These are phyloP conservation scores for Cossypha polioptera DNA, from an alignment of 2,797 vertebrate genomes.

Conservation along the genomic window DNA sequence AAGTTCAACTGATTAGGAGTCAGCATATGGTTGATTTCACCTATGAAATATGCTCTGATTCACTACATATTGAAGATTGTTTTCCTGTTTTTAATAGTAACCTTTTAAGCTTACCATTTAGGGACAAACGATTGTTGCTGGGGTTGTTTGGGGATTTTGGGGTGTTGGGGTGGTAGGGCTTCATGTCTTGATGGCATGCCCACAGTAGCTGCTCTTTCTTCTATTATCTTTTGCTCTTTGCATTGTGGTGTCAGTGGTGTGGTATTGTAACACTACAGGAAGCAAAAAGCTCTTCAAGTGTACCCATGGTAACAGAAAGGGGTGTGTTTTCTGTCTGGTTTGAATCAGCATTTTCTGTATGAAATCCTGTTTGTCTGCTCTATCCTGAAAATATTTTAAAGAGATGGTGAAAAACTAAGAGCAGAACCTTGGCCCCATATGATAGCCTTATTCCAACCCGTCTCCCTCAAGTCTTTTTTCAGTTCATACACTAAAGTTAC, in stretches of 20 bases:
- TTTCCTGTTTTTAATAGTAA: neutral
- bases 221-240: neutral
- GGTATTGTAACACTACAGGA: neutral
- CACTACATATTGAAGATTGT: neutral
- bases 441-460: neutral
- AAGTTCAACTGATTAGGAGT: neutral
- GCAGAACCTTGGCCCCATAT: neutral
- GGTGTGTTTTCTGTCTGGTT: neutral
- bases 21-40: neutral
- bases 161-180: rapidly evolving
- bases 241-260: neutral
- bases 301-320: neutral
- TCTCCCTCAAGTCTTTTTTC: neutral
- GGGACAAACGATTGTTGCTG: neutral
- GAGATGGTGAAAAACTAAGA: neutral
- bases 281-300: neutral
- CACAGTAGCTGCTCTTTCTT: neutral
- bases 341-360: neutral
- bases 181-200: neutral
- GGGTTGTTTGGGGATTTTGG: neutral
- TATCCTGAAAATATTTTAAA: neutral
- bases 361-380: neutral
- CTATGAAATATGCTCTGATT: neutral
- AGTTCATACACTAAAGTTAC: neutral
- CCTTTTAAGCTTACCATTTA: neutral